Percentiles rank a stretch among this genome's conserved stretches.
These are phyloP conservation scores for Morphnarchus princeps DNA, from an alignment of 2,113 vertebrate genomes.

Conservation along the genomic window DNA sequence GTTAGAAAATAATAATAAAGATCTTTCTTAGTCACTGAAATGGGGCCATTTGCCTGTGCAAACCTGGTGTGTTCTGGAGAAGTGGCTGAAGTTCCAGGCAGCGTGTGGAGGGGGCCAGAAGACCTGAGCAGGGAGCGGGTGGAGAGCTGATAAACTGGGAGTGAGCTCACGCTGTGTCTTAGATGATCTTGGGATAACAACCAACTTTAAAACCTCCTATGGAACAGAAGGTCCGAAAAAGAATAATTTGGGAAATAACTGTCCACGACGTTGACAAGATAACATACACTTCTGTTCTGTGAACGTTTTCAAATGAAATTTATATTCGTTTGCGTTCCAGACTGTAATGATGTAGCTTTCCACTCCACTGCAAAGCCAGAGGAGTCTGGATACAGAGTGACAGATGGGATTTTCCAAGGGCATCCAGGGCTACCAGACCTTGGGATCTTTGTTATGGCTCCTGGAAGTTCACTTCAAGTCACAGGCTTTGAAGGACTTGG, in stretches of 20 bases:
- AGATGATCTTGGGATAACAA: neutral
- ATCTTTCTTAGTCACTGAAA: neutral
- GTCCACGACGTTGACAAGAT: neutral
- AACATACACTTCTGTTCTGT: neutral
- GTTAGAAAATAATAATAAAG: neutral
- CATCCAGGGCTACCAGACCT: neutral
- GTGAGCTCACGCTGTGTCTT: neutral
- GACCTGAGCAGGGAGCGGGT: neutral
- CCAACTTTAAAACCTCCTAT: neutral
- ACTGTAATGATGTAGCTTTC: neutral
- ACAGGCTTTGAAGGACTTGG: neutral
- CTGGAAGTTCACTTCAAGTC: neutral
- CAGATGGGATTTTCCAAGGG: neutral
- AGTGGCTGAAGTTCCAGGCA: neutral
- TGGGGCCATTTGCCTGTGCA: neutral
- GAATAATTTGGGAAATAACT: neutral
- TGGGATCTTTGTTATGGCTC: neutral
- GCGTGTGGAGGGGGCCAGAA: neutral
- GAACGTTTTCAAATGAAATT: neutral
- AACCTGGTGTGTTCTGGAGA: neutral
- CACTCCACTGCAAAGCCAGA: neutral
- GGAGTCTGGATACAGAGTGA: neutral
- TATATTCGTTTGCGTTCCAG: neutral
- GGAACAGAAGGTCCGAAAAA: neutral
- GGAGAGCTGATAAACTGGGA: neutral